A percentile compares a stretch with the other conserved stretches of the same genome.
Evolutionary conservation across 2,888 invertebrate species (phyloP).

Genomic region (Polia nebulosa): DNA sequence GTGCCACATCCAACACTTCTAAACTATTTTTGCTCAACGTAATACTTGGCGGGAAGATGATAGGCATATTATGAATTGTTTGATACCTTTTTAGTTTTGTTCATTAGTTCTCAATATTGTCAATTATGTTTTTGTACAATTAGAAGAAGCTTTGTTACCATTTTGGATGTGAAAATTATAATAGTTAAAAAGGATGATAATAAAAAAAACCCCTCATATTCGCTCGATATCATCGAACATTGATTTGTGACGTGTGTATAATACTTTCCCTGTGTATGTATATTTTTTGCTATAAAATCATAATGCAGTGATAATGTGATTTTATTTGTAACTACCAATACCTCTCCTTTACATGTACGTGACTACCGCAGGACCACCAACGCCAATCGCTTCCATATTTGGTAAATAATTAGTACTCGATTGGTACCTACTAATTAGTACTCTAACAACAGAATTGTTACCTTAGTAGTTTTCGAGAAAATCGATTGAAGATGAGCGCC

Average conservation of each 20-base stretch:
- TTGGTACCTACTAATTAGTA: too few species aligned
- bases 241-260: constrained; percentile 88
- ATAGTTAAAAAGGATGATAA: constrained; percentile 64
- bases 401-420: too few species aligned
- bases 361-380: too few species aligned
- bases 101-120: constrained; percentile 58
- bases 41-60: constrained; percentile 32
- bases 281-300: constrained; percentile 91
- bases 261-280: constrained; percentile 88
- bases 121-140: constrained; percentile 62
- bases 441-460: too few species aligned
- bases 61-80: constrained; percentile 46
- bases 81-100: constrained; percentile 53
- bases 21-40: constrained; percentile 62
- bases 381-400: too few species aligned
- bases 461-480: too few species aligned
- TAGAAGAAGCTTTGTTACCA: constrained; percentile 64
- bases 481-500: too few species aligned
- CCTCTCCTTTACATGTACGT: too few species aligned
- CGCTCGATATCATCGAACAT: constrained; percentile 79
- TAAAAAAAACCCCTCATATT: constrained; percentile 70
- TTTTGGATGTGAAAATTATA: constrained; percentile 67
- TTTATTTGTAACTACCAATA: constrained; percentile 75
- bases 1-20: constrained; percentile 21
- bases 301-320: constrained; percentile 87